A percentile compares a stretch with the other conserved stretches of the same genome.
Conservation (phyloP, 2,888 invertebrate species). For the Eugnorisma glareosa region DNA sequence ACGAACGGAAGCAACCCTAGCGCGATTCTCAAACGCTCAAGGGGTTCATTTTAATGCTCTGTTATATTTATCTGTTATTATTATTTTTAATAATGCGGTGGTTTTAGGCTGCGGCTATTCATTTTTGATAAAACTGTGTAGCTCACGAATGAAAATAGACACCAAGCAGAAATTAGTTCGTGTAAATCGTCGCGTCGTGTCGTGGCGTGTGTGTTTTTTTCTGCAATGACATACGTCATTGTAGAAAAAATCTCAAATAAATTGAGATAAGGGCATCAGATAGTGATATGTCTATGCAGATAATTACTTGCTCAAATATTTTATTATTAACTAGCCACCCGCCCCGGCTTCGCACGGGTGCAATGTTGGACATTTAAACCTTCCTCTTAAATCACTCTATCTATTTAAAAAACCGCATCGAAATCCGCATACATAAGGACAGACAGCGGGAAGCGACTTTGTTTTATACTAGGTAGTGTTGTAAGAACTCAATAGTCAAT, state of each 20-base stretch:
- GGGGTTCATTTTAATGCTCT: slow-evolving; percentile 80
- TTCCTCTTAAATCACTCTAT: too few relatives aligned
- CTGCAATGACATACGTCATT: background rate
- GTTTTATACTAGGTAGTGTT: too few relatives aligned
- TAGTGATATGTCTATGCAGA: background rate
- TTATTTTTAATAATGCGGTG: slow-evolving; percentile 62
- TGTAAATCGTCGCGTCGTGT: too few relatives aligned
- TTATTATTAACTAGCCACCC: too few relatives aligned
- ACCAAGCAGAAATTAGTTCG: background rate
- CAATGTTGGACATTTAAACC: too few relatives aligned
- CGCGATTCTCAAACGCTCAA: slow-evolving; percentile 74
- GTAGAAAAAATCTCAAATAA: background rate
- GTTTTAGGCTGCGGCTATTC: slow-evolving; percentile 11
- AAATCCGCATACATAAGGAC: too few relatives aligned
- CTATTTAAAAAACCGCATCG: too few relatives aligned
- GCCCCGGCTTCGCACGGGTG: too few relatives aligned
- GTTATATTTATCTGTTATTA: slow-evolving; percentile 68
- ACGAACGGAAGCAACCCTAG: slow-evolving; percentile 80
- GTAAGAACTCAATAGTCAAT: background rate
- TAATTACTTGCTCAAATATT: background rate
- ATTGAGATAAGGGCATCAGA: background rate
- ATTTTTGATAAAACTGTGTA: background rate
- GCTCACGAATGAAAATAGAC: background rate
- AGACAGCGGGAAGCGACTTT: too few relatives aligned
- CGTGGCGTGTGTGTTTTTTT: too few relatives aligned